These are phyloP conservation scores for Bradypodion pumilum DNA, from an alignment of 2,797 vertebrate genomes.

Conservation along the genomic window DNA sequence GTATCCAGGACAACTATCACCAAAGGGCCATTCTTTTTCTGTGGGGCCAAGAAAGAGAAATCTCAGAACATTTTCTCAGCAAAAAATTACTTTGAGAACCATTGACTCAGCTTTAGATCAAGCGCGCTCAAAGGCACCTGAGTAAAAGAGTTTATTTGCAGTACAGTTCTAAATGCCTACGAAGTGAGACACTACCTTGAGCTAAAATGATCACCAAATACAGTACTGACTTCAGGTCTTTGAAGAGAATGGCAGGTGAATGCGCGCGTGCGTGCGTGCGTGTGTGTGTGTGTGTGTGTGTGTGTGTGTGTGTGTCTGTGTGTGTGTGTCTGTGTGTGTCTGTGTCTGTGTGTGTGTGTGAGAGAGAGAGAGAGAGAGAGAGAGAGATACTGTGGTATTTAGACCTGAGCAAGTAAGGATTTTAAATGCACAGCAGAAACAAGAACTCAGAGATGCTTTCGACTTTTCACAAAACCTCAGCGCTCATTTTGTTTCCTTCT, in stretches of 20 bases:
- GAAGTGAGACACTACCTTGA: background rate
- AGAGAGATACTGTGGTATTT: background rate
- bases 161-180: background rate
- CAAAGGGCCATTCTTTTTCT: too few species aligned
- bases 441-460: background rate
- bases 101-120: background rate
- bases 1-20: too few species aligned
- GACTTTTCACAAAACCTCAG: fast-evolving
- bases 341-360: too few species aligned
- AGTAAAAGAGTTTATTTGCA: background rate
- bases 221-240: background rate
- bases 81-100: background rate
- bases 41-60: background rate
- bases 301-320: too few species aligned
- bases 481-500: slow-evolving; percentile 25
- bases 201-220: background rate
- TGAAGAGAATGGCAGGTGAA: background rate
- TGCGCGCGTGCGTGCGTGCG: too few species aligned
- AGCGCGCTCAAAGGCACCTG: background rate
- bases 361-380: too few species aligned
- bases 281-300: too few species aligned
- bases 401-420: background rate
- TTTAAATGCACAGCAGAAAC: fast-evolving
- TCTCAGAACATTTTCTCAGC: background rate
- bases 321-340: too few species aligned